These are phyloP conservation scores for Rhinolophus ferrumequinum DNA, from an alignment of 2,113 vertebrate species.

Conservation along the genomic window DNA sequence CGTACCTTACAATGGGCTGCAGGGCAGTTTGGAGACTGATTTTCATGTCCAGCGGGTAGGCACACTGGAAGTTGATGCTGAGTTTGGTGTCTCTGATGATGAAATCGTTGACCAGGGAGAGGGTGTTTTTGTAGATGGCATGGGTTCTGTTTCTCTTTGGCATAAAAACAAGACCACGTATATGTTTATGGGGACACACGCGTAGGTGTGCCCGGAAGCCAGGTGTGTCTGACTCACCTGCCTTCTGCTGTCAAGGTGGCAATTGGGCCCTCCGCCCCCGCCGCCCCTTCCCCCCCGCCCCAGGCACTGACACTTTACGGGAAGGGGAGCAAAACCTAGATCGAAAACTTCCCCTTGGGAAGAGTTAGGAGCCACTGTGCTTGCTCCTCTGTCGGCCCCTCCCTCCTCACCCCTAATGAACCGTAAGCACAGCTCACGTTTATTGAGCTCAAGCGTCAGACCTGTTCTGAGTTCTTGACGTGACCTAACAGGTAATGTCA, in stretches of 20 bases:
- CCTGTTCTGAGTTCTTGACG: neutral
- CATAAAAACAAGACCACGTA: conserved; percentile 67
- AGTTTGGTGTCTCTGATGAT: conserved; percentile 81
- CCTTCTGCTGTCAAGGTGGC: neutral
- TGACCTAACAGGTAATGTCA: neutral
- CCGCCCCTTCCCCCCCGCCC: neutral
- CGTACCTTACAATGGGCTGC: conserved; percentile 78
- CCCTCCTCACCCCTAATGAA: neutral
- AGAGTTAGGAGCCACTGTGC: neutral
- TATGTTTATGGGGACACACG: neutral
- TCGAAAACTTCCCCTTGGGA: neutral
- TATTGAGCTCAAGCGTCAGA: neutral
- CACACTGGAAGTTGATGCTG: conserved; percentile 78
- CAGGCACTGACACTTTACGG: neutral
- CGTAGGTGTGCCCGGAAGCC: neutral
- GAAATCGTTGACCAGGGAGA: conserved; percentile 76
- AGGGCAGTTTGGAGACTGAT: conserved; percentile 76
- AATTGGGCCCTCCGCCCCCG: neutral
- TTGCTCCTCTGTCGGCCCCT: neutral
- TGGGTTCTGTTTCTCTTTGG: conserved; percentile 78
- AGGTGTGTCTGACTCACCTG: neutral
- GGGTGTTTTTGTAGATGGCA: conserved; percentile 76
- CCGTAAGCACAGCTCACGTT: neutral
- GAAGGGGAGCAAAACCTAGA: too few relatives aligned
- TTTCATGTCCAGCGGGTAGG: conserved; percentile 77